A percentile compares a stretch with the other conserved stretches of the same genome.
Conservation (phyloP, 2,113 vertebrate species). For the Crotalus tigris region DNA sequence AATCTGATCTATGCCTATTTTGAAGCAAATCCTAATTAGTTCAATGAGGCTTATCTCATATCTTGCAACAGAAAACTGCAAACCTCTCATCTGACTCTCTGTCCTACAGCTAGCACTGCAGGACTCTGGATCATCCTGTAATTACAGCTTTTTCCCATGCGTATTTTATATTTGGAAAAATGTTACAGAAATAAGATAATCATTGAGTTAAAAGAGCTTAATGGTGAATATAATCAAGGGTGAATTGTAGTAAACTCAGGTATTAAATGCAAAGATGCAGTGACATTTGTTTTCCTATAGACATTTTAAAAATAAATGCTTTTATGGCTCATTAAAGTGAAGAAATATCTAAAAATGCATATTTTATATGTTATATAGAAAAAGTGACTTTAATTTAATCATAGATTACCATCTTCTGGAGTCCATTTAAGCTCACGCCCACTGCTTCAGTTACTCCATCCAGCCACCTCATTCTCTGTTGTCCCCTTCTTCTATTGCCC, state of each 20-base stretch:
- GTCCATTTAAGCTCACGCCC: too few species aligned
- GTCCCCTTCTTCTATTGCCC: too few species aligned
- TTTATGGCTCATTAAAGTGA: not conserved
- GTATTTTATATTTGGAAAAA: not conserved
- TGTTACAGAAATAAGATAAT: not conserved
- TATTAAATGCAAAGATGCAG: not conserved
- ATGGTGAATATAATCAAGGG: conserved; percentile 4
- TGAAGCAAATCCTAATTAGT: not conserved
- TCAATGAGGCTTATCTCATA: not conserved
- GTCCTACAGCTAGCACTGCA: not conserved
- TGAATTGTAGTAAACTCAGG: not conserved
- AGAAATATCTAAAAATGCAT: not conserved
- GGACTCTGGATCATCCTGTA: not conserved
- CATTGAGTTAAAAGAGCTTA: not conserved
- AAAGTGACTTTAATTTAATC: not conserved
- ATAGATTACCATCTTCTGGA: too few species aligned
- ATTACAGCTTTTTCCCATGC: not conserved
- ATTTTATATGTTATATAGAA: not conserved
- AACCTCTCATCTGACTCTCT: not conserved
- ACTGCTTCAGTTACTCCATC: too few species aligned
- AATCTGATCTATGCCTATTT: not conserved
- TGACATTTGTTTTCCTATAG: not conserved
- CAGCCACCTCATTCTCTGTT: too few species aligned
- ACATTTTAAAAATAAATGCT: not conserved
- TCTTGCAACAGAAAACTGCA: not conserved